Evolutionary conservation across 2,113 vertebrate species (phyloP).

Genomic region (Nesogale talazaci): DNA sequence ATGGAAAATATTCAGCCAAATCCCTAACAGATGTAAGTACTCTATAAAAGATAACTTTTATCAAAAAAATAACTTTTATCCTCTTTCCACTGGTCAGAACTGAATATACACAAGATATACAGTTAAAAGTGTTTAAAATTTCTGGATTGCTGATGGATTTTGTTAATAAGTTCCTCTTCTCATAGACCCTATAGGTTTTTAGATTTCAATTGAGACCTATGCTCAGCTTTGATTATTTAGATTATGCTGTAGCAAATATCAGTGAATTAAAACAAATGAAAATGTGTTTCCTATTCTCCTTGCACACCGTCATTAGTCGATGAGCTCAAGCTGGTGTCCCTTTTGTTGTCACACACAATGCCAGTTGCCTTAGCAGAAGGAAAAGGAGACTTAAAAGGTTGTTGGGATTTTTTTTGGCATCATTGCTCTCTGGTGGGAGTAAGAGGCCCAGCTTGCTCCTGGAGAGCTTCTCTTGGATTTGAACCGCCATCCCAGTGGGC

Average conservation of each 20-base stretch:
- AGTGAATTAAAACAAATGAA: neutral
- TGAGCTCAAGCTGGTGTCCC: neutral
- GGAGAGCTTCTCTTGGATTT: no score
- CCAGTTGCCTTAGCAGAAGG: neutral
- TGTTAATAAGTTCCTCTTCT: slow-evolving; percentile 8
- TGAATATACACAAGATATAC: slow-evolving; percentile 17
- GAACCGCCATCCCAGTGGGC: no score
- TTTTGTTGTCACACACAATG: neutral
- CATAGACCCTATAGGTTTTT: neutral
- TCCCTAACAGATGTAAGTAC: slow-evolving; percentile 44
- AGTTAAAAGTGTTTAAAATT: slow-evolving; percentile 44
- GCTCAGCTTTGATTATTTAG: neutral
- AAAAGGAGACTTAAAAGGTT: neutral
- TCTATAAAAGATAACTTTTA: slow-evolving; percentile 62
- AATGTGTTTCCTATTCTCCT: neutral
- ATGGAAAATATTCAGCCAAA: slow-evolving; percentile 36
- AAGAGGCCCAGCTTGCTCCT: no score
- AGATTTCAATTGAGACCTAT: neutral
- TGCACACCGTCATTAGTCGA: neutral
- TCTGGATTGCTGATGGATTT: slow-evolving; percentile 10
- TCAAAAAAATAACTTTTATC: slow-evolving; percentile 61
- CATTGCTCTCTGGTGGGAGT: no score
- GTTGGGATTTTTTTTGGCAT: no score
- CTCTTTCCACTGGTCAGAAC: slow-evolving; percentile 50
- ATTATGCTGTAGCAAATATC: neutral